Evolutionary conservation across 2,888 invertebrate species (phyloP), one percentile per base, ranked within the genome.

Genomic region (Hetaerina titia): DNA sequence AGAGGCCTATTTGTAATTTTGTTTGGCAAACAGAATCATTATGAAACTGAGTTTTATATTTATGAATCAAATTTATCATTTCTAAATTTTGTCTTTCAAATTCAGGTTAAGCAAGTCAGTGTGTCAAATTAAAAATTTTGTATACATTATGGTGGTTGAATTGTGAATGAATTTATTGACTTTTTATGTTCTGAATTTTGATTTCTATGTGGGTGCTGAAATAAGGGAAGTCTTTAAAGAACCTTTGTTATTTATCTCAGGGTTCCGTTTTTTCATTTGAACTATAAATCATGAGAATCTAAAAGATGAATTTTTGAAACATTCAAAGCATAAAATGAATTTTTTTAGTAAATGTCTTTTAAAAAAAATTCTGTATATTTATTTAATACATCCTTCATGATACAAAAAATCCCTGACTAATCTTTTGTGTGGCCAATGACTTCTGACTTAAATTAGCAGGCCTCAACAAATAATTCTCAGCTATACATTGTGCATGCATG

Each of bases 291-390:
- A 56, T 92, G 92, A 92, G 92, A 88, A 92, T 92, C 92, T 92
- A 74, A 92, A 92, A 92, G 81, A 92, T 92, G 69, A 92, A 92
- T 92, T 92, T 92, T 92, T 92, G 69, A 92, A 92, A 69, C 92
- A 63, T 69, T 92, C 92, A 92, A 69, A 92, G 92, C 92, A 92
- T 92, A 92, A 92, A 92, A 92, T 92, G 92, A 92, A 92, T 92
- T 92, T 92, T 90, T 92, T 92, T 69, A 92, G 92, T 92, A 92
- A 92, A 92, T 92, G 92, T 92, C 92, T 92, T 92, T 92, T 92
- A 92, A 90, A 92, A 92, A 92, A 69, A 15, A n/a, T 19, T 15
- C 56, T 92, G 69, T 69, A 74, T 64, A 69, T 92, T 92, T 74
- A 92, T 92, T 92, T 92, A 56, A 22, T 63, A n/a, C 56, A 69